Conservation (phyloP, 2,888 invertebrate genomes). For the Zele albiditarsus region DNA sequence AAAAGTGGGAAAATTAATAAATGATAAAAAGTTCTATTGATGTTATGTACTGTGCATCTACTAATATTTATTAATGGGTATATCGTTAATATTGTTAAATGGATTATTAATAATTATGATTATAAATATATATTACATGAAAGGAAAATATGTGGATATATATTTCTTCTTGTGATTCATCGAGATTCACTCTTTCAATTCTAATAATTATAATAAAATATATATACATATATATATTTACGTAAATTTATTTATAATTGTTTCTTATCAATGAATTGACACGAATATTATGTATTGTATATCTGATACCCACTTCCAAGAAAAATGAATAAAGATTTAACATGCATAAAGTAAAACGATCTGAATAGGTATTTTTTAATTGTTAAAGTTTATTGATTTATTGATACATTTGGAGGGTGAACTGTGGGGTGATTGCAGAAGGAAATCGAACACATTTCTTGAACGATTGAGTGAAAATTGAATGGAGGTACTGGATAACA, state of each 20-base stretch:
- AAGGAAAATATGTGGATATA: background rate
- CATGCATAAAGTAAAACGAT: too few relatives aligned
- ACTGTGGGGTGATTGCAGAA: too few relatives aligned
- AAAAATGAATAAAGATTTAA: too few relatives aligned
- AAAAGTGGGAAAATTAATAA: background rate
- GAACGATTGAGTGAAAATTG: too few relatives aligned
- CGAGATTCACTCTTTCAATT: background rate
- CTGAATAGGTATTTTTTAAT: too few relatives aligned
- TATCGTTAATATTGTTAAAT: background rate
- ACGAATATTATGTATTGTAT: background rate
- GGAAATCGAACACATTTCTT: too few relatives aligned
- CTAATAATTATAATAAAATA: background rate
- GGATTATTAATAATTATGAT: background rate
- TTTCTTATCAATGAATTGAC: constrained; percentile 8
- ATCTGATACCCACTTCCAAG: background rate
- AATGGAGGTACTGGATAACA: too few relatives aligned
- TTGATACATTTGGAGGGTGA: too few relatives aligned
- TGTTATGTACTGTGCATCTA: background rate
- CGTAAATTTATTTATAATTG: constrained; percentile 3
- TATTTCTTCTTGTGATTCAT: background rate
- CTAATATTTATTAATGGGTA: background rate
- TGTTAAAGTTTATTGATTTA: too few relatives aligned
- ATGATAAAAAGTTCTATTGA: background rate
- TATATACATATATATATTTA: background rate
- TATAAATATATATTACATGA: background rate